Conservation (phyloP, 2,888 invertebrate genomes). For the Argyra leucocephala region DNA sequence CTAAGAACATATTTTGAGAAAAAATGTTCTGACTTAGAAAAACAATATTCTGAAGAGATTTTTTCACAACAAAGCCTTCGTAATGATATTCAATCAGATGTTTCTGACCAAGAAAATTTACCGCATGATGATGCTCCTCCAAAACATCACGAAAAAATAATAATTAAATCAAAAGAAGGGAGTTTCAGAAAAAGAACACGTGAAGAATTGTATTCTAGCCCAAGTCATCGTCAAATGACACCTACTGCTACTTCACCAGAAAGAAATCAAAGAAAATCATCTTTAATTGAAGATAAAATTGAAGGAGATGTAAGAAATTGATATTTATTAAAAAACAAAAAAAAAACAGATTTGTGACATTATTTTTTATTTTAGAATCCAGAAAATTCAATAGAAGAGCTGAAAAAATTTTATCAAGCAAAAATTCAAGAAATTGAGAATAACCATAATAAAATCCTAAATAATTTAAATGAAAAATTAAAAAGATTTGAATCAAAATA, state of each 20-base stretch:
- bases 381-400: conserved; percentile 31
- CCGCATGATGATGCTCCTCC: conserved; percentile 24
- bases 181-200: conserved; percentile 37
- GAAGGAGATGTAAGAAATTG: conserved; percentile 22
- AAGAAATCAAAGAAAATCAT: neutral
- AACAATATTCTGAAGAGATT: conserved; percentile 63
- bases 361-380: conserved; percentile 27
- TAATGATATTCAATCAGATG: conserved; percentile 45
- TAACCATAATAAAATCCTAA: conserved; percentile 33
- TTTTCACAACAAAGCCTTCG: conserved; percentile 58
- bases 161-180: conserved; percentile 28
- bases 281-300: conserved; percentile 24
- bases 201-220: conserved; percentile 39
- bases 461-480: conserved; percentile 35
- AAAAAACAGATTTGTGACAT: neutral
- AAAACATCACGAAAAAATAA: conserved; percentile 12
- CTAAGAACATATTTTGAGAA: conserved; percentile 69
- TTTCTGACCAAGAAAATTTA: conserved; percentile 39
- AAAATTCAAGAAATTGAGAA: conserved; percentile 38
- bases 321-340: neutral
- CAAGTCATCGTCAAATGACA: conserved; percentile 42
- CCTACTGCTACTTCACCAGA: conserved; percentile 25
- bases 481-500: conserved; percentile 37
- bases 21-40: conserved; percentile 69
- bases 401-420: conserved; percentile 37